Percentiles rank a stretch among this genome's conserved stretches.
These are phyloP conservation scores for Chydorus sphaericus DNA, from an alignment of 2,888 invertebrate genomes.

Conservation along the genomic window DNA sequence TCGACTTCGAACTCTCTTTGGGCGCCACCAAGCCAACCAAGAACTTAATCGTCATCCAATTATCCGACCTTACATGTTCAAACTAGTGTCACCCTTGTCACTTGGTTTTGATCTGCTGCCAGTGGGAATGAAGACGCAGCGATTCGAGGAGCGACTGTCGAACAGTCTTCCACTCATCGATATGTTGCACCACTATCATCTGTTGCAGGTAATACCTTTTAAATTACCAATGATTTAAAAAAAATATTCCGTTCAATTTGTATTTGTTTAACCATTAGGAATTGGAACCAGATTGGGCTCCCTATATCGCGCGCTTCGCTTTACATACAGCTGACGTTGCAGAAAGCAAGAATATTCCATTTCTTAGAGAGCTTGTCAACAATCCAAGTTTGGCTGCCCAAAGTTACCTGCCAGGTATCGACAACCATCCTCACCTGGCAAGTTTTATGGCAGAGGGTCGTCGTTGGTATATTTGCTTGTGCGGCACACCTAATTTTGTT, in stretches of 20 bases:
- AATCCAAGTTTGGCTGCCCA: not conserved
- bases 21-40: not conserved
- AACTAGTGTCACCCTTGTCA: not conserved
- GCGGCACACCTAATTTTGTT: constrained; percentile 1
- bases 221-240: too few species aligned
- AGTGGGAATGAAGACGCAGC: not conserved
- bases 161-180: not conserved
- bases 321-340: not conserved
- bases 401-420: not conserved
- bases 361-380: not conserved
- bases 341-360: not conserved
- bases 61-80: not conserved
- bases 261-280: too few species aligned
- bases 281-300: not conserved
- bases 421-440: not conserved
- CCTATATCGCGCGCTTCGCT: not conserved
- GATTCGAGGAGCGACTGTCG: not conserved
- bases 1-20: not conserved
- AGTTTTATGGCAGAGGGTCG: not conserved
- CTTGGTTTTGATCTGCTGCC: not conserved
- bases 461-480: constrained; percentile 6
- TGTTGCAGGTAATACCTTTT: not conserved
- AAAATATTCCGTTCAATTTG: too few species aligned
- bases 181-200: not conserved
- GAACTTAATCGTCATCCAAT: not conserved